Evolutionary conservation across 2,888 invertebrate species (phyloP).

Genomic region (Troilus luridus): DNA sequence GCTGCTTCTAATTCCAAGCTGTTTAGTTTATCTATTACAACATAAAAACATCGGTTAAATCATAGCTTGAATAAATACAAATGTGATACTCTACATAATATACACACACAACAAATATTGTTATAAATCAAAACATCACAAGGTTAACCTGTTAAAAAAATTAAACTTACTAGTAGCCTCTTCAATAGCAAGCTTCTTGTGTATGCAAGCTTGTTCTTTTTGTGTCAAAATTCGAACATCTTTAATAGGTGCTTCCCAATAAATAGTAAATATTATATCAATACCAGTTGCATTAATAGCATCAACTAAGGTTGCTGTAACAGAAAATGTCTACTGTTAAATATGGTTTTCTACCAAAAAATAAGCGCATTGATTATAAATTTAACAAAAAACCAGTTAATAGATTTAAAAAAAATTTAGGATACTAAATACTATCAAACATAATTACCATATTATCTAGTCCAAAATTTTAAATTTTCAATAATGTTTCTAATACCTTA

Average conservation of each 20-base stretch:
- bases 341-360: neutral
- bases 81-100: neutral
- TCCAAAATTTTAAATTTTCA: no score
- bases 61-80: neutral
- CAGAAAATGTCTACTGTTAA: neutral
- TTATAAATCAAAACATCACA: neutral
- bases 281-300: conserved; percentile 72
- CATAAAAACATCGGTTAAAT: neutral
- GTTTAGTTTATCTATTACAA: conserved; percentile 61
- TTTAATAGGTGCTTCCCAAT: conserved; percentile 79
- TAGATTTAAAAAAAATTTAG: no score
- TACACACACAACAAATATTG: neutral
- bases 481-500: no score
- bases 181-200: conserved; percentile 70
- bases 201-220: conserved; percentile 78
- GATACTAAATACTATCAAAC: no score
- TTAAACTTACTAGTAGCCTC: conserved; percentile 65
- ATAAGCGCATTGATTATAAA: neutral
- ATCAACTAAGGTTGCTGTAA: conserved; percentile 70
- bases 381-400: neutral
- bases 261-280: conserved; percentile 81
- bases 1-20: conserved; percentile 61
- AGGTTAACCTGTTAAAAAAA: neutral
- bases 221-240: conserved; percentile 74
- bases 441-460: no score